phyloP scores from a whole-genome alignment of 2,888 invertebrate species.

The Boloria selene region DNA sequence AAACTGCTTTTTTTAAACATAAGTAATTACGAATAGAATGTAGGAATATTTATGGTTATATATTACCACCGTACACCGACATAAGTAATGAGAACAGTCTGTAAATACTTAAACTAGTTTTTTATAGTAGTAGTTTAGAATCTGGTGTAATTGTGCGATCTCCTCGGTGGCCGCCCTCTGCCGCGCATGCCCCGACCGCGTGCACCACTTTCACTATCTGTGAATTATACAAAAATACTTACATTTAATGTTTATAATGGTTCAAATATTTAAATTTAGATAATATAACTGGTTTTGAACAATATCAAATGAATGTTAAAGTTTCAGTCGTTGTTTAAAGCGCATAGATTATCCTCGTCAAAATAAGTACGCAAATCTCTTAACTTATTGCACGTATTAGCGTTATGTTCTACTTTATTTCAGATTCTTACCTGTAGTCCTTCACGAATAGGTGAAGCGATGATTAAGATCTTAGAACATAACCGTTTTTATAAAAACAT shows the following conservation, averaged over 20 bases:
- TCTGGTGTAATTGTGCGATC: slow-evolving; percentile 65
- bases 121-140: slow-evolving; percentile 49
- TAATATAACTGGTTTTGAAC: too few relatives aligned
- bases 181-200: slow-evolving; percentile 71
- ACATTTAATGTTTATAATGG: background rate
- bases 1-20: slow-evolving; percentile 15
- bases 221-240: background rate
- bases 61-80: slow-evolving; percentile 15
- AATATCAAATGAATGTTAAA: too few relatives aligned
- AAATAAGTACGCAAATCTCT: too few relatives aligned
- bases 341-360: too few relatives aligned
- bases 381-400: too few relatives aligned
- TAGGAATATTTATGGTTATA: slow-evolving; percentile 21
- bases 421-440: too few relatives aligned
- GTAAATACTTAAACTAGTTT: slow-evolving; percentile 16
- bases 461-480: too few relatives aligned
- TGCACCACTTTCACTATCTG: slow-evolving; percentile 73
- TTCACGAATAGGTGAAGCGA: too few relatives aligned
- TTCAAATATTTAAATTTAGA: background rate
- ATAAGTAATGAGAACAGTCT: slow-evolving; percentile 23
- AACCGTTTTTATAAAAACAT: too few relatives aligned
- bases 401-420: too few relatives aligned
- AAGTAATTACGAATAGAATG: slow-evolving; percentile 19
- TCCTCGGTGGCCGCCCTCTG: slow-evolving; percentile 65
- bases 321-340: too few relatives aligned